These are phyloP conservation scores for Melinaea menophilus DNA, from an alignment of 2,888 invertebrate genomes.

Conservation along the genomic window DNA sequence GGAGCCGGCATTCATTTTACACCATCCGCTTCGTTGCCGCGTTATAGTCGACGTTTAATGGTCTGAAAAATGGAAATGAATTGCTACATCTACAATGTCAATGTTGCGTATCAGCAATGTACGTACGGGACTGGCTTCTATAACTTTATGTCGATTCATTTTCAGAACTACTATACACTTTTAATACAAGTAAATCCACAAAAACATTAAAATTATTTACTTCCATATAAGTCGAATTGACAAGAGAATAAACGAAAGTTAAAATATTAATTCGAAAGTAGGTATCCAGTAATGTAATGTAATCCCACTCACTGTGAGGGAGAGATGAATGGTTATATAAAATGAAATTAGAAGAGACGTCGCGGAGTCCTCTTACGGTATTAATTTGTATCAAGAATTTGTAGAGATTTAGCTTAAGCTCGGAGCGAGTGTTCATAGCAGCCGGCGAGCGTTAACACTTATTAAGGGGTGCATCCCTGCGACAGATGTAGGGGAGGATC, in stretches of 20 bases:
- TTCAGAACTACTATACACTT: not conserved
- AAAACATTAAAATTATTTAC: no score
- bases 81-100: constrained; percentile 66
- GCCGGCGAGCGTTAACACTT: constrained; percentile 77
- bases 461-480: constrained; percentile 78
- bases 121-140: constrained; percentile 14
- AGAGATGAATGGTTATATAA: constrained; percentile 51
- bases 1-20: constrained; percentile 71
- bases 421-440: constrained; percentile 70
- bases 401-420: constrained; percentile 76
- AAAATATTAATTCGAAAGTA: not conserved
- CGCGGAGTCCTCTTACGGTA: constrained; percentile 62
- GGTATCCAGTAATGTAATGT: not conserved
- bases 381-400: constrained; percentile 78
- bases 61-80: constrained; percentile 75
- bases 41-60: constrained; percentile 74
- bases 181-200: no score
- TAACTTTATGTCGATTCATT: constrained; percentile 1
- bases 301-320: constrained; percentile 6
- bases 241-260: constrained; percentile 19
- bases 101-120: constrained; percentile 51
- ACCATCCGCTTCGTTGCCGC: constrained; percentile 62
- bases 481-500: constrained; percentile 77
- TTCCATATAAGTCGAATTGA: constrained; percentile 32
- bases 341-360: constrained; percentile 71